Base-by-base conservation (phyloP, 1,140 invertebrate genomes). In the Thrips palmi region DNA sequence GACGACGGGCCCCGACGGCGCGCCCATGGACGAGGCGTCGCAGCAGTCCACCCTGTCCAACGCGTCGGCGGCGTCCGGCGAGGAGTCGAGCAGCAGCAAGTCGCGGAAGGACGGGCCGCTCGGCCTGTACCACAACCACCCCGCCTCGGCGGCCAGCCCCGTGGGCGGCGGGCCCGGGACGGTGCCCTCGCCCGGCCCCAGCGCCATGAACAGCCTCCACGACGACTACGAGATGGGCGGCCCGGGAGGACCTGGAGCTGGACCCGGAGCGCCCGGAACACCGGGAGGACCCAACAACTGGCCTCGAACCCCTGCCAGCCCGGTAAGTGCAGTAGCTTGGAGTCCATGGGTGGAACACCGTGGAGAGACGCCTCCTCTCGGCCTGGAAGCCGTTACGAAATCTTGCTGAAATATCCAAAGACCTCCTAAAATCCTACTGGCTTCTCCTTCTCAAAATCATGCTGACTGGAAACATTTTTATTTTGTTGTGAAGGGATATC, bases 1-100 rank as follows among this genome's bases (percentile, higher is more conserved):
- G 46, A 84, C 81, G 39, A 86, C 82, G 28, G 83, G 83, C 17
- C 82, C 83, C 2, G 83, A 87, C 63, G 83, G 83, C 27, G 71
- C 80, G 33, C 71, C 77, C 18, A 65, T 88, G 41, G 84, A 89
- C 57, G 85, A 89, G 59, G 83, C 77, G 45, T 85, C 80, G 47
- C 85, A 89, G 52, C 85, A 89, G 56, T 88, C 83, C 45, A 89
- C 84, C 41, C 65, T 88, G 38, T 87, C 82, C 33, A 88, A 88
- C 60, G 80, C 83, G 29, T 88, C 84, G 37, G 82, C 79, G 51
- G 82, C 81, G 34, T 85, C 80, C 39, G 81, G 80, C 47, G 83
- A 86, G 54, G 80, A 86, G 64, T 68, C 76, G 45, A 72, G 71
- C 57, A 77, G 69, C 51, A 64, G 74, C 53, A 83, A 81, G 63